Conservation (phyloP, 2,888 invertebrate species). For the Trissoscelio sp. region DNA sequence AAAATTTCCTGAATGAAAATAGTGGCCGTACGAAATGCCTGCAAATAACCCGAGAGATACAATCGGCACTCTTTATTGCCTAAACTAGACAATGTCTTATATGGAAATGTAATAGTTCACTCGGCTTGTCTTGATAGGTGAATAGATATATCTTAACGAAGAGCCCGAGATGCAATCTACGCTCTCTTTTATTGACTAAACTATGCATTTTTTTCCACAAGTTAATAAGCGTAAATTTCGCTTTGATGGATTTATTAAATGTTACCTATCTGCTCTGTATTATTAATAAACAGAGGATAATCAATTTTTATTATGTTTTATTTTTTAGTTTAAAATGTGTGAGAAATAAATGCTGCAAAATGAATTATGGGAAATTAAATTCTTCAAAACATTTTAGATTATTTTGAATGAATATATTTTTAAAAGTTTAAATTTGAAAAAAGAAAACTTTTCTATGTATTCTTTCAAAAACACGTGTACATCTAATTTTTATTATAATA, state of each 20-base stretch:
- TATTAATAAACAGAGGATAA: not conserved
- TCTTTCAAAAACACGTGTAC: no score
- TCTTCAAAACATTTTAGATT: no score
- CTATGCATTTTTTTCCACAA: constrained; percentile 27
- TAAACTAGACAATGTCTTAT: constrained; percentile 53
- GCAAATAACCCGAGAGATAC: constrained; percentile 34
- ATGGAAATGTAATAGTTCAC: constrained; percentile 61
- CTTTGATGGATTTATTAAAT: constrained; percentile 18
- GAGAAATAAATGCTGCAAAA: no score
- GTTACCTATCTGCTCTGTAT: not conserved
- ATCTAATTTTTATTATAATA: no score
- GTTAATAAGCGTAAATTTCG: constrained; percentile 20
- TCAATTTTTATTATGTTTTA: no score
- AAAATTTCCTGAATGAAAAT: constrained; percentile 34
- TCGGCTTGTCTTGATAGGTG: constrained; percentile 44
- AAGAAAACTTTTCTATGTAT: no score
- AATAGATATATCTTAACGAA: constrained; percentile 55
- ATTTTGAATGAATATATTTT: no score
- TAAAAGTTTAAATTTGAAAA: no score
- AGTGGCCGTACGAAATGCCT: constrained; percentile 11
- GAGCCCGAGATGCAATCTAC: constrained; percentile 36
- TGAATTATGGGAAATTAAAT: no score
- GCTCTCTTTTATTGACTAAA: constrained; percentile 40
- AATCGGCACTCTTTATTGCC: constrained; percentile 46
- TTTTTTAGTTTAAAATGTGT: no score